Conservation (phyloP, 2,113 vertebrate genomes). For the Hydrolagus affinis region DNA sequence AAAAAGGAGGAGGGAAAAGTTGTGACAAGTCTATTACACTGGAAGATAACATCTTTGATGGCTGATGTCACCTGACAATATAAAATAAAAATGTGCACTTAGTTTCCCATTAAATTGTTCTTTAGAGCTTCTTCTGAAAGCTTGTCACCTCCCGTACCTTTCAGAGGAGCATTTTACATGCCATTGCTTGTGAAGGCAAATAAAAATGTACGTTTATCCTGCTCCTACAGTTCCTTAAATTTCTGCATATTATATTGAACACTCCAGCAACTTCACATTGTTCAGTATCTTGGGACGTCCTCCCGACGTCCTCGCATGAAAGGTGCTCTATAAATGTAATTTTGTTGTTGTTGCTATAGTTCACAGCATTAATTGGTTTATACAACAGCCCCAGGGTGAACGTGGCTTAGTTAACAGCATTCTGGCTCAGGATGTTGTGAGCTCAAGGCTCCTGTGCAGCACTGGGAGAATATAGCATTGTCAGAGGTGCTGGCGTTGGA, state of each 20-base stretch:
- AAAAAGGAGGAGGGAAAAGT: not conserved
- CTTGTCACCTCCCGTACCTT: not conserved
- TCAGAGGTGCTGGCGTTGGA: too few relatives aligned
- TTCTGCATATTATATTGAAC: not conserved
- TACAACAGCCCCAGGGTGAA: too few relatives aligned
- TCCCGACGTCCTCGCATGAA: too few relatives aligned
- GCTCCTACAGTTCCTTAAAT: not conserved
- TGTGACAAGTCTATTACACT: constrained; percentile 2
- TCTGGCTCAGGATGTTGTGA: too few relatives aligned
- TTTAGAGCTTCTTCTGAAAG: constrained; percentile 10
- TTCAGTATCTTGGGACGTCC: too few relatives aligned
- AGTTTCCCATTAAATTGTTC: constrained; percentile 3
- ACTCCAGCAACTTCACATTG: too few relatives aligned
- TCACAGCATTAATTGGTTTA: too few relatives aligned
- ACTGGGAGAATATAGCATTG: too few relatives aligned
- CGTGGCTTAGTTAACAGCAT: too few relatives aligned
- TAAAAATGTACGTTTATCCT: not conserved
- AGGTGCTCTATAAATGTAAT: too few relatives aligned
- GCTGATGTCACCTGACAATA: constrained; percentile 29
- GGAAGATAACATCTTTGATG: constrained; percentile 17
- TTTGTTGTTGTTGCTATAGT: too few relatives aligned
- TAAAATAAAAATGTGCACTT: constrained; percentile 27
- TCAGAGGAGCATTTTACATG: constrained; percentile 19
- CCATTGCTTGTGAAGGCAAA: not conserved
- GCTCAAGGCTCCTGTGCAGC: too few relatives aligned